Evolutionary conservation across 1,140 invertebrate genomes (phyloP).

Genomic region (Drosophila nigromelanica): DNA sequence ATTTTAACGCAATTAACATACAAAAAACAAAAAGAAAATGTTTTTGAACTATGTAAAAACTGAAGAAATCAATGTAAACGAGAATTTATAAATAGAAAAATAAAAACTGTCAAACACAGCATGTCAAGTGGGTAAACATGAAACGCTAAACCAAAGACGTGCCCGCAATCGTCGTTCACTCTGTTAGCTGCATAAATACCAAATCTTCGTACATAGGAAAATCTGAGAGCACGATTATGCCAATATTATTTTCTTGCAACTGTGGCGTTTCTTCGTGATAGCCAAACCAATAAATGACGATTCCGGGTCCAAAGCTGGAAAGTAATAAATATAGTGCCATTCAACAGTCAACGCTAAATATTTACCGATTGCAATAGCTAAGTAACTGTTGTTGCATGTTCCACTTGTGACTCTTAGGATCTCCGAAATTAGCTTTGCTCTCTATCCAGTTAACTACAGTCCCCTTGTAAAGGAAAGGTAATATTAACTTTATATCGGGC

Average conservation of each 20-base stretch:
- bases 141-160: neutral
- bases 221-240: constrained; percentile 88
- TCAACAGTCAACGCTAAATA: neutral
- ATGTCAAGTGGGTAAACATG: constrained; percentile 20
- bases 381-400: constrained; percentile 94
- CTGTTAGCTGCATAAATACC: constrained; percentile 68
- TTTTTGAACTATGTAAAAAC: constrained; percentile 60
- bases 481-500: constrained; percentile 95
- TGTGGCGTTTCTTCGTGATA: constrained; percentile 90
- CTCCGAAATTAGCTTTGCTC: constrained; percentile 97
- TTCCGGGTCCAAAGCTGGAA: constrained; percentile 93
- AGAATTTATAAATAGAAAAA: constrained; percentile 69
- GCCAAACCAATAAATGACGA: constrained; percentile 98
- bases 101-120: constrained; percentile 43
- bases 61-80: constrained; percentile 62
- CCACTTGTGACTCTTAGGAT: constrained; percentile 91
- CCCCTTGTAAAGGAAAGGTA: constrained; percentile 94
- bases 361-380: constrained; percentile 95
- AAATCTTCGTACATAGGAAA: constrained; percentile 85
- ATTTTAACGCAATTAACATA: no score
- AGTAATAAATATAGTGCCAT: constrained; percentile 12
- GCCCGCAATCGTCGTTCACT: neutral
- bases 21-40: neutral
- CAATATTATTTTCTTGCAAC: constrained; percentile 86
- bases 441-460: constrained; percentile 97